Conservation (phyloP, 2,113 vertebrate genomes). For the Peromyscus polionotus region DNA sequence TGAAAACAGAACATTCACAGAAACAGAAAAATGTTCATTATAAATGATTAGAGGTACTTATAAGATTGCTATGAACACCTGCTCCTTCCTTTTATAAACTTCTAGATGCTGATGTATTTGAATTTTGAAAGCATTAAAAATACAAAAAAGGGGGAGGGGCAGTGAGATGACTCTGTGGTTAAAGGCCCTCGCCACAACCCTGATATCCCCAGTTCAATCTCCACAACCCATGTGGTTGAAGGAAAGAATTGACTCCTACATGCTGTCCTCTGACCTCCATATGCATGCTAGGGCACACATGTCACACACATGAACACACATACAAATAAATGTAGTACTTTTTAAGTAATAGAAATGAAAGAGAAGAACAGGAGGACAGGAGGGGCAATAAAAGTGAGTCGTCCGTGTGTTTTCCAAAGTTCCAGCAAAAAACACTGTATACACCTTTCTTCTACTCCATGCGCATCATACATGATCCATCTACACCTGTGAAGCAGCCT, state of each 20-base stretch:
- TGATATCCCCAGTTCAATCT: neutral
- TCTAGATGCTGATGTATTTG: constrained; percentile 14
- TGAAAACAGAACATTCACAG: neutral
- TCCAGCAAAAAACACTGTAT: neutral
- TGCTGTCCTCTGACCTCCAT: neutral
- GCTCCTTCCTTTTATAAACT: neutral
- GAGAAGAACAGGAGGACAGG: neutral
- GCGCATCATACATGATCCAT: neutral
- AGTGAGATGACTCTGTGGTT: neutral
- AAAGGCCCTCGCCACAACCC: neutral
- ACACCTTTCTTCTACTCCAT: neutral
- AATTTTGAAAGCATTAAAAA: constrained; percentile 18
- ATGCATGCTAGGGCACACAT: neutral
- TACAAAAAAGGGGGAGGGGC: neutral
- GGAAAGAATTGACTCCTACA: neutral
- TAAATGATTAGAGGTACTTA: neutral
- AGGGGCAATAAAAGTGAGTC: neutral
- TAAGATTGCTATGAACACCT: neutral
- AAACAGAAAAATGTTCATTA: neutral
- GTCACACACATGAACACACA: too few relatives aligned
- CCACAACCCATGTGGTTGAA: neutral
- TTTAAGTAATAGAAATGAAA: constrained; percentile 16
- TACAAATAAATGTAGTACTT: neutral
- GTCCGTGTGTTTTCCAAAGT: constrained; percentile 1
- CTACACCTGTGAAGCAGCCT: neutral